Evolutionary conservation across 2,888 invertebrate species (phyloP), one percentile per base, ranked within the genome.

Genomic region (Barypeithes pellucidus): DNA sequence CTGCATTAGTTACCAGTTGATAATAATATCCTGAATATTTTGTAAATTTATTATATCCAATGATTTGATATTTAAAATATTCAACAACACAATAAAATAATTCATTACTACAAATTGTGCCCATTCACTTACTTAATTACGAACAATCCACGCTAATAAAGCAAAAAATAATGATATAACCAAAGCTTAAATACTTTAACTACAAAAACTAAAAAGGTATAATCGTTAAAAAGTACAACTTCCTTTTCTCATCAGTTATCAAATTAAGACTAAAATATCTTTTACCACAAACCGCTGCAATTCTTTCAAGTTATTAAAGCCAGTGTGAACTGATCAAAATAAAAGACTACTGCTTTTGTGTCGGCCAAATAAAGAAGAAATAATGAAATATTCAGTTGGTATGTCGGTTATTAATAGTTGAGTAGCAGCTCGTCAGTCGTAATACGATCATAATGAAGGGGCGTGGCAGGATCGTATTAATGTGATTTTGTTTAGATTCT

Each of bases 241-340:
- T 75, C 74, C 74, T 74, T 67, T 74, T 74, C 75, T 62, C 75
- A 75, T 71, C 71, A 75, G 75, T 75, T 72, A 75, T 75, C 72
- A 75, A 72, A 75, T 75, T 75, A 75, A 72, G 45, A 68, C 65
- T 63, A 43, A 72, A 75, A 75, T 68, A 72, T 72, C 75, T 75
- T 76, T 76, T 70, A 71, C 71, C 71, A 68, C 62, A 74, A 73
- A 74, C 67, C 67, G 75, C 59, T 39, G 60, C 67, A 24, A 75
- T 75, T 71, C 73, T 75, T 61, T 68, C 72, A 61, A 72, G 59
- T 75, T 75, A 75, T 75, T 75, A 75, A 68, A 72, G 68, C 76
- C 77, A 79, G 79, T 79, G 78, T 78, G 72, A 78, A 77, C 78
- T 67, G 78, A 77, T 79, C 79, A 79, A 78, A 79, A 79, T 79